Evolutionary conservation across 2,113 vertebrate genomes (phyloP).

Genomic region (Chinchilla lanigera): DNA sequence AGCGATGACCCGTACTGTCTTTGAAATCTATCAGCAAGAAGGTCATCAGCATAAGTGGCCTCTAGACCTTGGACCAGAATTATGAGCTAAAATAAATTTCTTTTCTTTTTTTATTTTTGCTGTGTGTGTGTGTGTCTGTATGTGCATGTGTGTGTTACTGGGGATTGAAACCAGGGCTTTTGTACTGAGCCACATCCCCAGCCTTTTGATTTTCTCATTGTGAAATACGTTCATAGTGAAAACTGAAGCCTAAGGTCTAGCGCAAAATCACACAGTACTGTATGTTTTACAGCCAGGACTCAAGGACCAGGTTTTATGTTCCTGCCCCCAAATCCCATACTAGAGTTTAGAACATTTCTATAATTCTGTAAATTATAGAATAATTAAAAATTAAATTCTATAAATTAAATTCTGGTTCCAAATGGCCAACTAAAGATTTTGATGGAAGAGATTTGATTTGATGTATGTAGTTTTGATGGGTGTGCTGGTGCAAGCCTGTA

Average conservation of each 20-base stretch:
- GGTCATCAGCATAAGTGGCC: neutral
- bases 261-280: neutral
- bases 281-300: neutral
- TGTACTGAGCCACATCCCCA: neutral
- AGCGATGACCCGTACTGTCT: neutral
- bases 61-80: neutral
- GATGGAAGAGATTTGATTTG: neutral
- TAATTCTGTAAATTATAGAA: neutral
- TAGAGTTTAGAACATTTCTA: neutral
- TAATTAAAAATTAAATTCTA: neutral
- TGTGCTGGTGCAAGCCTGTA: neutral
- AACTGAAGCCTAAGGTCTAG: neutral
- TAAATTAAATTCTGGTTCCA: constrained; percentile 18
- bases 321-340: neutral
- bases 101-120: no score
- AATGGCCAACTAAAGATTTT: neutral
- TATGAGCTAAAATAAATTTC: neutral
- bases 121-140: neutral
- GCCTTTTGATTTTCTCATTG: neutral
- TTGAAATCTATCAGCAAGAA: neutral
- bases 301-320: neutral
- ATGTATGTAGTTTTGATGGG: neutral
- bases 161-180: neutral
- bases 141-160: neutral
- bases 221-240: neutral